Evolutionary conservation across 92 coral and sea anemone species (phyloP).

Genomic region (Zoanthus sansibaricus): DNA sequence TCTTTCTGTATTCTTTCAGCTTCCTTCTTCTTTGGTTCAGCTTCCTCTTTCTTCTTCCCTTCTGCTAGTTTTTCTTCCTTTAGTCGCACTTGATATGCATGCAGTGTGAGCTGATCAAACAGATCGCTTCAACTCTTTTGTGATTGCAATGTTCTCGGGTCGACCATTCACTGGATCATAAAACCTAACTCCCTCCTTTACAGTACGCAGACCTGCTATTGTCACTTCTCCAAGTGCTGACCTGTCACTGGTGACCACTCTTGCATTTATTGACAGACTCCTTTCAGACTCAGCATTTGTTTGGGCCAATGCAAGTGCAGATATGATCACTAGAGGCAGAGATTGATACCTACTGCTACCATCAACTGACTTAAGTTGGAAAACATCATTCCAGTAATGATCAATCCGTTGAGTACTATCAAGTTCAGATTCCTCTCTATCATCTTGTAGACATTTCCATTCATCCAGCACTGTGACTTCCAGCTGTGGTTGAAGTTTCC

Average conservation of each 20-base stretch:
- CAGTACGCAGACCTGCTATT: background rate
- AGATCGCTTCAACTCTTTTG: background rate
- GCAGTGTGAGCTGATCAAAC: background rate
- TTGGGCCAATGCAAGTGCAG: conserved; percentile 58
- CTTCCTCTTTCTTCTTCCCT: background rate
- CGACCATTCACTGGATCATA: conserved; percentile 1
- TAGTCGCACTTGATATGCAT: background rate
- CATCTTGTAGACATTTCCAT: conserved; percentile 59
- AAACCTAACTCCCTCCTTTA: conserved; percentile 5
- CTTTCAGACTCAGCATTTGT: background rate
- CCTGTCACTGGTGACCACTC: background rate
- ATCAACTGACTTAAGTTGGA: conserved; percentile 52
- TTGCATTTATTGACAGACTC: background rate
- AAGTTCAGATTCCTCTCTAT: conserved; percentile 39
- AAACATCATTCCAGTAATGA: conserved; percentile 67
- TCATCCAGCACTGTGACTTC: conserved; percentile 56
- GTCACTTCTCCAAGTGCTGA: background rate
- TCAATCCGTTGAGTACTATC: conserved; percentile 51
- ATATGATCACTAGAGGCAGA: conserved; percentile 54
- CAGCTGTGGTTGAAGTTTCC: conserved; percentile 52
- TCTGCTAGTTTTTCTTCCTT: too few species aligned
- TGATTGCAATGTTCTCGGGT: background rate
- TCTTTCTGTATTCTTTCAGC: background rate
- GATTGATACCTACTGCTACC: conserved; percentile 52
- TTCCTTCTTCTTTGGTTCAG: background rate